phyloP scores from a whole-genome alignment of 2,888 invertebrate genomes.

The Perdita meconis region DNA sequence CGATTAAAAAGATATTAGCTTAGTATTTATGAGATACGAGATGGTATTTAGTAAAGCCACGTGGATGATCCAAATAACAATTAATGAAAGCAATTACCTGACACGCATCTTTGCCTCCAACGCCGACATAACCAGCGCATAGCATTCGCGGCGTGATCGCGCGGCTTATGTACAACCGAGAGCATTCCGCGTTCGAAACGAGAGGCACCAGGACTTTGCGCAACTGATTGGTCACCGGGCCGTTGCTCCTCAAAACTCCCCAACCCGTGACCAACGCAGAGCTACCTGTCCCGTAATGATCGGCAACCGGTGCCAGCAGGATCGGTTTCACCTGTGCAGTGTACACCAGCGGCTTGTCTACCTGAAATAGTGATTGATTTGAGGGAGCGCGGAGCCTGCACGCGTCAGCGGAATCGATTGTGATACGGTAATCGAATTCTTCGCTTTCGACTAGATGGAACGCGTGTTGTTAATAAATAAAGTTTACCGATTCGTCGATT shows the following conservation, averaged over 20 bases:
- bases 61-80: not conserved
- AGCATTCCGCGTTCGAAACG: slow-evolving; percentile 73
- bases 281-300: slow-evolving; percentile 69
- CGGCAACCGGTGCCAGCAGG: slow-evolving; percentile 68
- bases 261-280: slow-evolving; percentile 79
- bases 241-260: slow-evolving; percentile 74
- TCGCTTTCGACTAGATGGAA: slow-evolving; percentile 17
- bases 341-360: slow-evolving; percentile 70
- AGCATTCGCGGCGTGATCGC: slow-evolving; percentile 86
- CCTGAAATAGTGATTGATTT: slow-evolving; percentile 62
- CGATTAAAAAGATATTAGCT: slow-evolving; percentile 22
- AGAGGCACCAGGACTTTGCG: slow-evolving; percentile 77
- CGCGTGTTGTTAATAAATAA: slow-evolving; percentile 37
- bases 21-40: too few species aligned
- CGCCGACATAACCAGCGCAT: slow-evolving; percentile 86
- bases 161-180: slow-evolving; percentile 68
- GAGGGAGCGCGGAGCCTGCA: slow-evolving; percentile 9
- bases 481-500: slow-evolving; percentile 4
- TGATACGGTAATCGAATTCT: slow-evolving; percentile 48
- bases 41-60: too few species aligned
- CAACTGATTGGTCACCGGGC: slow-evolving; percentile 69
- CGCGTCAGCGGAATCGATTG: slow-evolving; percentile 33
- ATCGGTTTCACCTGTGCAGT: slow-evolving; percentile 68
- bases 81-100: slow-evolving; percentile 81
- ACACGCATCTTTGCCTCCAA: slow-evolving; percentile 86